Evolutionary conservation across 2,797 vertebrate species (phyloP), one percentile per base, ranked within the genome.

Genomic region (Orientallactaga sibirica): DNA sequence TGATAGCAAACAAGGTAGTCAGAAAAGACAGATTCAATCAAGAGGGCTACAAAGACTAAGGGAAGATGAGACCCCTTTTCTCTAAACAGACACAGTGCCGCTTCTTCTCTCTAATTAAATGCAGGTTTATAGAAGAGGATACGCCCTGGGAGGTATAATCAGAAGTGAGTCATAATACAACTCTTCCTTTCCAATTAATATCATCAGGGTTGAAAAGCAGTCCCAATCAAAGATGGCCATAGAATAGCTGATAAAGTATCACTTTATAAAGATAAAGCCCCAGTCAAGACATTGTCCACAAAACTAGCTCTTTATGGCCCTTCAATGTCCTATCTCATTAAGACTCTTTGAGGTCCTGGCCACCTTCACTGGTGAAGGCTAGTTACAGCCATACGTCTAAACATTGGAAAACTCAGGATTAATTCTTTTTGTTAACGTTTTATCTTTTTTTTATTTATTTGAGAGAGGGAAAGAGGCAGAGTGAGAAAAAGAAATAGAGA

Each of bases 21-120:
- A 85, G 33, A 88, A 93, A 92, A 86, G 58, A 80, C 61, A 93
- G 62, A 61, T 74, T 78, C 29, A 67, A 68, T 73, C 5, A 24
- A 82, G 11, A 9, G 33, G 8, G 11, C 7, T 66, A 2, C 55
- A 77, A 19, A 92, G 11, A 67, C 61, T 66, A 58, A 78, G n/a
- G 52, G 11, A 80, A 73, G 22, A 85, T 15, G 55, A 14, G 55
- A 84, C 58, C 81, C 7, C 25, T 73, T 80, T 52, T 70, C 58
- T 88, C 37, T 81, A 52, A 81, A 78, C 19, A 90, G 90, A 78
- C n/a, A 37, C 58, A 33, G 8, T n/a, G 1, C 43, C 29, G 25
- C 43, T 11, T 43, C 55, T 75, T 83, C 48, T 89, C 15, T 48
- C 29, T 41, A 33, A 20, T 12, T 81, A 71, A 76, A 29, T 70